Evolutionary conservation across 2,797 vertebrate genomes (phyloP).

Genomic region (Zenarchopterus dispar): DNA sequence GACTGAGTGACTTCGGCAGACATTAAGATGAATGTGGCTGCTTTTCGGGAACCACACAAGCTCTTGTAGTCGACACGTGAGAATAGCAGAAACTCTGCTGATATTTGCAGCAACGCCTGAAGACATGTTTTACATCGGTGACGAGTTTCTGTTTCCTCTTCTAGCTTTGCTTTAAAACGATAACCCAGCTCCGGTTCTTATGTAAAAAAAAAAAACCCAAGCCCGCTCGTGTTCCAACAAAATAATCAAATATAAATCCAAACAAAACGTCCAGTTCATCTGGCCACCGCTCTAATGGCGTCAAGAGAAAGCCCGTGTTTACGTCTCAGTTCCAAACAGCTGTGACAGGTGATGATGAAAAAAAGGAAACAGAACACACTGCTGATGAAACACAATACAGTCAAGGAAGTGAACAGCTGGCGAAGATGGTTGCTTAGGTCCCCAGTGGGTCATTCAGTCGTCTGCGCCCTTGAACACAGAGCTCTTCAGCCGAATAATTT

Average conservation of each 20-base stretch:
- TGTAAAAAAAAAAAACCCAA: not conserved
- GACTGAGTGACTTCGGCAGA: too few species aligned
- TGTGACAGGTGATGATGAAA: constrained; percentile 61
- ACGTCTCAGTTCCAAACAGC: constrained; percentile 57
- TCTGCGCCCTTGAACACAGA: constrained; percentile 66
- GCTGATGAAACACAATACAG: constrained; percentile 67
- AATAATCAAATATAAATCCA: not conserved
- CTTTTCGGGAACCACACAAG: too few species aligned
- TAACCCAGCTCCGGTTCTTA: too few species aligned
- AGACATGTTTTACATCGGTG: too few species aligned
- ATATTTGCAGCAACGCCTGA: too few species aligned
- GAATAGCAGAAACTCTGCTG: too few species aligned
- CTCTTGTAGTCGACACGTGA: too few species aligned
- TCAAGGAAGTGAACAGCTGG: constrained; percentile 44
- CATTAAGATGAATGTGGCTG: too few species aligned
- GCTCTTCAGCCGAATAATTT: constrained; percentile 62
- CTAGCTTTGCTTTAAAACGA: too few species aligned
- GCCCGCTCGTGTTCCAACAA: not conserved
- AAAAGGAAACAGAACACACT: constrained; percentile 59
- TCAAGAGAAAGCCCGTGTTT: constrained; percentile 27
- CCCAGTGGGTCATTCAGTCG: constrained; percentile 65
- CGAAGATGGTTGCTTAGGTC: constrained; percentile 50
- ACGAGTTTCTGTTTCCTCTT: too few species aligned
- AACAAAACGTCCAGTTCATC: constrained; percentile 11
- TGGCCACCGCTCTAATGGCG: not conserved